Base-by-base conservation (phyloP, 2,888 invertebrate species). In the Agrilus cyanescens region DNA sequence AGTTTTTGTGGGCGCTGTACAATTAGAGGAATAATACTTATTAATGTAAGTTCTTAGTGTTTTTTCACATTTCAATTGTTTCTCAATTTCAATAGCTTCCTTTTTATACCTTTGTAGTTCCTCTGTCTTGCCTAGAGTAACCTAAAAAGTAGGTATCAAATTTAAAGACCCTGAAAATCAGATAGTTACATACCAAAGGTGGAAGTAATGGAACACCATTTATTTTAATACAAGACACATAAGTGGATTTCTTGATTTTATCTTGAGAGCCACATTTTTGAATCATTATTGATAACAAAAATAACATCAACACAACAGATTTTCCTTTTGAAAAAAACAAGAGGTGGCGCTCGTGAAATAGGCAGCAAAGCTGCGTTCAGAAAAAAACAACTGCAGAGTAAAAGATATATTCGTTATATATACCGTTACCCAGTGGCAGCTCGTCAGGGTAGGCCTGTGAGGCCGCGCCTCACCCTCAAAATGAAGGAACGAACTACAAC, bases 181-280 rank as follows among this genome's bases (percentile, higher is more conserved):
- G 15, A 38, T 44, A 14, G 25, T 20, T 48, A 71, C 74, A 74
- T 70, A 85, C 85, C 66, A 85, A 65, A 37, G 86, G 85, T 40
- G 85, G 85, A 47, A 86, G 72, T 50, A 86, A 77, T 14, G 84
- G 79, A 39, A 75, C 68, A 44, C 85, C 85, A 63, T 79, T 77
- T 51, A 85, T 71, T 71, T 76, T 80, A 61, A 85, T 82, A 54
- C 78, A 79, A 36, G 85, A 85, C 42, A 74, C 66, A 57, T 78
- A 82, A 45, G 25, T 10, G 4, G 25, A 2, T 10, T 25, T 68
- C 67, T 40, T 63, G 62, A 3, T 40, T 46, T 41, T 34, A 38
- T 46, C 36, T 40, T 46, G 10, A 25, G 25, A 25, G 2, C 8
- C 25, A 25, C 25, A 25, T 25, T 25, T 25, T 25, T 25, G 25